Conservation (phyloP, 2,797 vertebrate genomes). For the Ataeniobius toweri region DNA sequence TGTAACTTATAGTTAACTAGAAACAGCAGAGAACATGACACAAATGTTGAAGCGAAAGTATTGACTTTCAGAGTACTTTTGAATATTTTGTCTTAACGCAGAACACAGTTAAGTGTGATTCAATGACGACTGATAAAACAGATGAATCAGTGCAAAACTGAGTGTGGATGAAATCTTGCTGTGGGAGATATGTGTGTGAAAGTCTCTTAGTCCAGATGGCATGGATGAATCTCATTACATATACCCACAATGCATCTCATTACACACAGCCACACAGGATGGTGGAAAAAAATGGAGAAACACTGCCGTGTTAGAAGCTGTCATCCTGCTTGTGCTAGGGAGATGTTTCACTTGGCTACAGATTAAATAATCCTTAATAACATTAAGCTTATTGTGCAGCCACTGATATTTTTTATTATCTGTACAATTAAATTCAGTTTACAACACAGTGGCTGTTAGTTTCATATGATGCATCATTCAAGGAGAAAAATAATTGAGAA, state of each 20-base stretch:
- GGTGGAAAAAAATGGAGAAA: slow-evolving; percentile 36
- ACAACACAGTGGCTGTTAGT: slow-evolving; percentile 4
- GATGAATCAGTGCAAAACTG: slow-evolving; percentile 9
- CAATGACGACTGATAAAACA: neutral
- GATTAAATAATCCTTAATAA: slow-evolving; percentile 18
- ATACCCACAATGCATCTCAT: slow-evolving; percentile 56
- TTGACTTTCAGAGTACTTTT: neutral
- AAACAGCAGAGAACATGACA: slow-evolving; percentile 20
- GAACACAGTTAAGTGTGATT: neutral
- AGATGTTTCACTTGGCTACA: slow-evolving; percentile 34
- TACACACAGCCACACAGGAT: slow-evolving; percentile 45
- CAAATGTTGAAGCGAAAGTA: neutral
- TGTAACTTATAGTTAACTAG: slow-evolving; percentile 73
- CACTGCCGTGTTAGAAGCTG: slow-evolving; percentile 28
- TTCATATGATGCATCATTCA: slow-evolving; percentile 7
- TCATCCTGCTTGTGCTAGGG: slow-evolving; percentile 15
- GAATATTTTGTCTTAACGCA: neutral
- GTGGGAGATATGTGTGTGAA: slow-evolving; percentile 10
- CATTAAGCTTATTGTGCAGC: slow-evolving; percentile 3
- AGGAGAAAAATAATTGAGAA: neutral
- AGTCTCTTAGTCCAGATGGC: slow-evolving; percentile 54
- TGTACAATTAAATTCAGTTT: slow-evolving; percentile 3
- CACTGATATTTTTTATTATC: slow-evolving; percentile 24
- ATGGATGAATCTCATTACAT: slow-evolving; percentile 61
- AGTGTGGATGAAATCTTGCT: slow-evolving; percentile 3